A percentile compares a stretch with the other conserved stretches of the same genome.
Conservation (phyloP, 2,797 vertebrate species). For the Leontopithecus rosalia region DNA sequence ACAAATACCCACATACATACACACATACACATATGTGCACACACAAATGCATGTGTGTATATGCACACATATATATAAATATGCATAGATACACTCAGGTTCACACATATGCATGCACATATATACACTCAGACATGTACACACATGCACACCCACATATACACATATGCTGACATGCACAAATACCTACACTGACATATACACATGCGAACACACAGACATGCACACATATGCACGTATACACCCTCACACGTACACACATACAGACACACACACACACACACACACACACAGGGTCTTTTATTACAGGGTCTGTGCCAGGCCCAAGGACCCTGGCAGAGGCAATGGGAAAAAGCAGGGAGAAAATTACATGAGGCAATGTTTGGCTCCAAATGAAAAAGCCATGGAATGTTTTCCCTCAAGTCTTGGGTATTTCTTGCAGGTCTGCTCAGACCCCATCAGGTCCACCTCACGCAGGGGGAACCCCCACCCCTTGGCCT, state of each 20-base stretch:
- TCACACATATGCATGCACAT: background rate
- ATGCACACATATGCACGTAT: background rate
- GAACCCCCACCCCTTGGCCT: background rate
- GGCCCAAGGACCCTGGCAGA: slow-evolving; percentile 71
- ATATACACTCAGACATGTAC: background rate
- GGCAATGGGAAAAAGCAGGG: slow-evolving; percentile 74
- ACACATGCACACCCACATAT: background rate
- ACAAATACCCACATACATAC: background rate
- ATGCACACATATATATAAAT: background rate
- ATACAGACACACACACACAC: background rate
- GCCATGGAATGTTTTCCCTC: slow-evolving; percentile 31
- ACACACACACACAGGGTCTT: background rate
- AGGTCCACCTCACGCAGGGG: background rate
- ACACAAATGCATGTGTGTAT: accelerated
- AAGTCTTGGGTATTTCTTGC: background rate
- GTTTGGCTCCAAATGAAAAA: slow-evolving; percentile 57
- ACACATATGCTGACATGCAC: background rate
- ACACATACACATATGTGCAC: background rate
- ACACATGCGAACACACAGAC: accelerated
- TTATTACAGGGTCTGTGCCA: background rate
- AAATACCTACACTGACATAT: background rate
- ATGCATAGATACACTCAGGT: background rate
- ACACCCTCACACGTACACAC: accelerated
- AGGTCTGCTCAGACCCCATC: slow-evolving; percentile 40
- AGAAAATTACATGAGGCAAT: slow-evolving; percentile 70